Evolutionary conservation across 2,888 invertebrate species (phyloP), one percentile per base, ranked within the genome.

Genomic region (Drepana falcataria): DNA sequence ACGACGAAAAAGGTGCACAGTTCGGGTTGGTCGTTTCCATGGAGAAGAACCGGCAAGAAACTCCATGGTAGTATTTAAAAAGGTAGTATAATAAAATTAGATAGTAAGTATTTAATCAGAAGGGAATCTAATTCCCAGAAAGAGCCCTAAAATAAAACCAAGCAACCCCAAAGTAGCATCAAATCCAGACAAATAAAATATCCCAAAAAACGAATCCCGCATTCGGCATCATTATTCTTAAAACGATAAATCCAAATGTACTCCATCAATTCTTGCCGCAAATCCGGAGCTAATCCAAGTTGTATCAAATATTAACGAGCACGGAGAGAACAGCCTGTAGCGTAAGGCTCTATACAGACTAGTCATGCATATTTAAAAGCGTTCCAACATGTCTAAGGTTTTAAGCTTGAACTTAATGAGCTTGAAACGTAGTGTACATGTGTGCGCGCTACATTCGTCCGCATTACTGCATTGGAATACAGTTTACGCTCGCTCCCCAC

Each of bases 401-500:
- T 81, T 81, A 82, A 81, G 77, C 77, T 66, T 59, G 56, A 59
- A 63, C 71, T 70, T 82, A 82, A 83, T 82, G 77, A 80, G 79
- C 75, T 75, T 75, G 73, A 62, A 63, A 58, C 60, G 60, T 33
- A 41, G 33, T n/a, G n/a, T 6, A 34, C 41, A 55, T 55, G 59
- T 61, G 55, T 60, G 57, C 59, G 53, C 57, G 59, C 21, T 40
- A 40, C 40, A 51, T 49, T 37, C 40, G 41, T 41, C 40, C 40
- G 40, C 4, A 51, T 51, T 51, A 34, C 33, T 40, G 2, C 4
- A 51, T 40, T 41, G 51, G 40, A 51, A 48, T 51, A 33, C 34
- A 33, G 40, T 41, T 5, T 51, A 3, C 44, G 9, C 4, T 5
- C 7, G n/a, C 3, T 41, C 3, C 21, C 2, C 1, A 40, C 4